Conservation (phyloP, 2,113 vertebrate species). For the Saguinus midas region DNA sequence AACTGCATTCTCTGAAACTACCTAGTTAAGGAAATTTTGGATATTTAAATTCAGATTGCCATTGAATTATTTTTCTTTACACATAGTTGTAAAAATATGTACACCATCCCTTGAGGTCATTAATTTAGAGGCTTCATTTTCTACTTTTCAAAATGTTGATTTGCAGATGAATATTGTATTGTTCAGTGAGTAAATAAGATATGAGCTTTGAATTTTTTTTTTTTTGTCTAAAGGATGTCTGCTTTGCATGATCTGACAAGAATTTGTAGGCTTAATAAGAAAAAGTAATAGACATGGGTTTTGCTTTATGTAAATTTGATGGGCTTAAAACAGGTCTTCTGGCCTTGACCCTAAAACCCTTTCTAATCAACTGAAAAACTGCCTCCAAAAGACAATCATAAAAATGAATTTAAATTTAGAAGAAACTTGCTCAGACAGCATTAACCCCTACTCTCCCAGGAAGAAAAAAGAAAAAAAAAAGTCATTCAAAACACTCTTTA, state of each 20-base stretch:
- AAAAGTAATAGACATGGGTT: not conserved
- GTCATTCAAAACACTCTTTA: not conserved
- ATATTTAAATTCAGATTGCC: slow-evolving; percentile 7
- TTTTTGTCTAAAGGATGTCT: not conserved
- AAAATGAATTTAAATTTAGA: slow-evolving; percentile 33
- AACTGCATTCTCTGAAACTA: slow-evolving; percentile 28
- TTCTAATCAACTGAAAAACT: slow-evolving; percentile 20
- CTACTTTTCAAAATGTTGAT: slow-evolving; percentile 16
- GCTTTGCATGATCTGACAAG: not conserved
- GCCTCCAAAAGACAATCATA: not conserved
- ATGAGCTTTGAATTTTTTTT: not conserved
- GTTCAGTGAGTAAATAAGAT: not conserved
- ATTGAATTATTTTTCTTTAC: not conserved
- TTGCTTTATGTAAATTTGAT: not conserved
- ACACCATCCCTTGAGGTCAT: not conserved
- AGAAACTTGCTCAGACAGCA: not conserved
- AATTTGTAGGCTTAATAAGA: not conserved
- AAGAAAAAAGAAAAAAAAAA: not conserved
- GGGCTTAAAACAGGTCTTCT: not conserved
- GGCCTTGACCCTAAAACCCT: not conserved
- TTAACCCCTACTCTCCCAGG: not conserved
- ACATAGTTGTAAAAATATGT: not conserved
- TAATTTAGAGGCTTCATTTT: not conserved
- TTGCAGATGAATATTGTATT: slow-evolving; percentile 28
- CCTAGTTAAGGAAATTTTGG: not conserved